These are phyloP conservation scores for Macrophya annulata DNA, from an alignment of 2,888 invertebrate genomes.

Conservation along the genomic window DNA sequence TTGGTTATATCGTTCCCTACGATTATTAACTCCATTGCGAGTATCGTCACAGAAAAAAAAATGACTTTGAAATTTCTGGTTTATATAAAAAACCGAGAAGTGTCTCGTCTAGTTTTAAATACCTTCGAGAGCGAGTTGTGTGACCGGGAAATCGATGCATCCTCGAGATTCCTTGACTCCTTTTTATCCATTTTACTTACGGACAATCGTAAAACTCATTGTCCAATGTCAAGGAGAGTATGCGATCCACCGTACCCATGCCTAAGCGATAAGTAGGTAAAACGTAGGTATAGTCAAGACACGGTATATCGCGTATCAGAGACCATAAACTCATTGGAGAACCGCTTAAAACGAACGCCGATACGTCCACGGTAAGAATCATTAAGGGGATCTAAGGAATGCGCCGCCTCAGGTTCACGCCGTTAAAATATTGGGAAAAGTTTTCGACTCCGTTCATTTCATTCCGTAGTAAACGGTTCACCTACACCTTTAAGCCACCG, in stretches of 20 bases:
- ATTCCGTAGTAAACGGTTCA: not conserved
- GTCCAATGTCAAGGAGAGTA: not conserved
- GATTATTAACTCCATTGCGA: slow-evolving; percentile 6
- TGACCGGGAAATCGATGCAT: not conserved
- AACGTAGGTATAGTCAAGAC: not conserved
- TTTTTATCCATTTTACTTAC: not conserved
- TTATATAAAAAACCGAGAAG: not conserved
- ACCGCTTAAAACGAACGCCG: slow-evolving; percentile 23
- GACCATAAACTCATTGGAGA: slow-evolving; percentile 34
- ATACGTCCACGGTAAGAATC: slow-evolving; percentile 39
- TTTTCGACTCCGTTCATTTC: slow-evolving; percentile 16
- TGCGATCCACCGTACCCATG: slow-evolving; percentile 12
- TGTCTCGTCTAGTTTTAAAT: not conserved
- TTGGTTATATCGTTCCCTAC: not conserved
- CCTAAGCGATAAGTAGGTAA: slow-evolving; percentile 18
- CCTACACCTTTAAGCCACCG: not conserved
- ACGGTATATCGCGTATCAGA: slow-evolving; percentile 27
- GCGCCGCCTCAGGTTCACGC: slow-evolving; percentile 37
- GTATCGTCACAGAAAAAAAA: too few species aligned
- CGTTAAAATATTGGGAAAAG: slow-evolving; percentile 42
- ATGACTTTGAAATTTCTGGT: not conserved
- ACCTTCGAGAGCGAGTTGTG: not conserved
- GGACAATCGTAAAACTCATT: slow-evolving; percentile 16
- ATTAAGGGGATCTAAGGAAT: slow-evolving; percentile 51
- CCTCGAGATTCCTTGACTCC: not conserved